Conservation (phyloP, 2,797 vertebrate species). For the Hoplostethus mediterraneus region DNA sequence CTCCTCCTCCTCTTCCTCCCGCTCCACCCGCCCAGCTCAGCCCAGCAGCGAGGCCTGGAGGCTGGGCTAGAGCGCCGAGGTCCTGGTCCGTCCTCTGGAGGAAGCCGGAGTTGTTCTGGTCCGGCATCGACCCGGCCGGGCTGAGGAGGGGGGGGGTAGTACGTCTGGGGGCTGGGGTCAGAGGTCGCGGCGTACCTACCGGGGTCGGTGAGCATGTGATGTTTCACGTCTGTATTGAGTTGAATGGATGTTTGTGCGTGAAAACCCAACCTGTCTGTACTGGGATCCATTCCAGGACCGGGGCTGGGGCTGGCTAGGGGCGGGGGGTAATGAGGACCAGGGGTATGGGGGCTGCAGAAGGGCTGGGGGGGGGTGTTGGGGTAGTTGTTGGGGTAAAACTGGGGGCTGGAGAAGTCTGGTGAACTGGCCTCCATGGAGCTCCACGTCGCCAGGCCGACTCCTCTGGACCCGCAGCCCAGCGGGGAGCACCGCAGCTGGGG, state of each 20-base stretch:
- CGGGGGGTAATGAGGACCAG: constrained; percentile 67
- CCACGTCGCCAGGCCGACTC: constrained; percentile 24
- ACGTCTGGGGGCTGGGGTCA: constrained; percentile 19
- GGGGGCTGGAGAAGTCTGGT: constrained; percentile 11
- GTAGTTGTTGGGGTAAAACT: constrained; percentile 36
- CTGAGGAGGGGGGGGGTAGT: not conserved
- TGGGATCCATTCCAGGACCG: constrained; percentile 14
- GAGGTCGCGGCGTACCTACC: not conserved
- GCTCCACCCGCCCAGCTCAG: too few relatives aligned
- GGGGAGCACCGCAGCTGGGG: constrained; percentile 39
- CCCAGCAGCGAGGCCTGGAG: too few relatives aligned
- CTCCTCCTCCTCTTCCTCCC: not conserved
- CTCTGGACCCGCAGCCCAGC: constrained; percentile 30
- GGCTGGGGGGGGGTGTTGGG: constrained; percentile 28
- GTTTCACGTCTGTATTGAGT: not conserved
- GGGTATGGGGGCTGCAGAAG: constrained; percentile 62
- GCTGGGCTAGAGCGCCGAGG: too few relatives aligned
- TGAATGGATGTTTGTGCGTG: constrained; percentile 1
- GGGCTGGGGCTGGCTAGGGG: constrained; percentile 48
- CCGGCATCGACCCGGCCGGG: constrained; percentile 6
- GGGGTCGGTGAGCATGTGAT: not conserved
- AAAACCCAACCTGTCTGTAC: constrained; percentile 13
- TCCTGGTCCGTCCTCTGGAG: too few relatives aligned
- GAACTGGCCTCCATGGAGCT: constrained; percentile 39
- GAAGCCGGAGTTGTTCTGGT: not conserved